These are phyloP conservation scores for Notarius quadriscutis DNA, from an alignment of 2,113 vertebrate species.

Conservation along the genomic window DNA sequence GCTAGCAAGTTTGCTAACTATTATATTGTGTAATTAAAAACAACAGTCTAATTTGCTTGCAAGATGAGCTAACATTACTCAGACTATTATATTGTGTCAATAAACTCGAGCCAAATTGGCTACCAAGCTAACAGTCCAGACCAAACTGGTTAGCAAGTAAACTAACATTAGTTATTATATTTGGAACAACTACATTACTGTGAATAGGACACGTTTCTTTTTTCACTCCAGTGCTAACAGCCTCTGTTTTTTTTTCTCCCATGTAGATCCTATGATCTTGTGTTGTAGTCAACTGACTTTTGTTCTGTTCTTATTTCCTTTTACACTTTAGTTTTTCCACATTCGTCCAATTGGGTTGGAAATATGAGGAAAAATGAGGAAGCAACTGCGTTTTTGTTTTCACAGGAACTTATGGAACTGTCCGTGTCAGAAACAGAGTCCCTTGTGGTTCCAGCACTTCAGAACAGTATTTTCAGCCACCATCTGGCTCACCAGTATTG, in stretches of 20 bases:
- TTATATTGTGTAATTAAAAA: background rate
- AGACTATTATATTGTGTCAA: background rate
- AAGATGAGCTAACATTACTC: background rate
- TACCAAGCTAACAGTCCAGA: background rate
- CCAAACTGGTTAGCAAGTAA: background rate
- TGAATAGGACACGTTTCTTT: background rate
- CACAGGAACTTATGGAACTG: conserved; percentile 26
- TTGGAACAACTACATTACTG: background rate
- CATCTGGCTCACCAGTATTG: conserved; percentile 28
- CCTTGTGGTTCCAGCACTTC: conserved; percentile 27
- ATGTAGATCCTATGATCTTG: background rate
- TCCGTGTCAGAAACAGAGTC: conserved; percentile 18
- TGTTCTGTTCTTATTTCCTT: background rate
- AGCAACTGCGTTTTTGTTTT: conserved; percentile 3
- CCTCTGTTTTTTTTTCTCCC: background rate
- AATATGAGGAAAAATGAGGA: conserved; percentile 9
- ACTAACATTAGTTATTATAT: no score
- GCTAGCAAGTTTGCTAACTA: background rate
- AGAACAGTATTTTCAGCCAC: conserved; percentile 21
- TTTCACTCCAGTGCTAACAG: background rate
- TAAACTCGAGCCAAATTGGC: background rate
- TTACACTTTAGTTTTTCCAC: background rate
- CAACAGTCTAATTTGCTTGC: background rate
- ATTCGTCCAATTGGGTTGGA: background rate
- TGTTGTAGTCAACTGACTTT: background rate